phyloP scores from a whole-genome alignment of 2,113 vertebrate species.

The Pygoscelis antarcticus region DNA sequence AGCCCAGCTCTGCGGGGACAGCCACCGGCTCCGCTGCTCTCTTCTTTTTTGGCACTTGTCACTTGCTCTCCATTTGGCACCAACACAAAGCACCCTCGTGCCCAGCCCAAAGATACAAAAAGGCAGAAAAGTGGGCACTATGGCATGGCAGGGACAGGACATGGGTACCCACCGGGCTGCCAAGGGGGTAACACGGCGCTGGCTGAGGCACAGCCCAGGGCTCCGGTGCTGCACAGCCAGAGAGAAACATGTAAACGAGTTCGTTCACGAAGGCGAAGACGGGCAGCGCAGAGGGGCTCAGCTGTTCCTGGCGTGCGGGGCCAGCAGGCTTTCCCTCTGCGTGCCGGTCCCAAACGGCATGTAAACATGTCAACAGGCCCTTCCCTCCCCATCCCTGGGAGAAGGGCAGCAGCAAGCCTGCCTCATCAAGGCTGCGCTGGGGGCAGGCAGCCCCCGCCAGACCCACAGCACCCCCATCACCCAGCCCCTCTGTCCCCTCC shows the following conservation, averaged over 20 bases:
- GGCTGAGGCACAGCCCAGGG: neutral
- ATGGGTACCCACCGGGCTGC: neutral
- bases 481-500: neutral
- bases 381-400: neutral
- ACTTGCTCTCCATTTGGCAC: conserved; percentile 35
- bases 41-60: conserved; percentile 62
- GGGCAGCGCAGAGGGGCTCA: neutral
- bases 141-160: neutral
- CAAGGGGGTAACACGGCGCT: neutral
- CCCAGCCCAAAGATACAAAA: too few relatives aligned
- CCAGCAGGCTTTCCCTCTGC: neutral
- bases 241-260: conserved; percentile 51
- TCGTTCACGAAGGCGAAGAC: conserved; percentile 19
- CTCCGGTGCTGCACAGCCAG: neutral
- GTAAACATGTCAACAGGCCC: conserved; percentile 25
- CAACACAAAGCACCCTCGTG: neutral
- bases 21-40: neutral
- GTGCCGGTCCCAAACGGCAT: neutral
- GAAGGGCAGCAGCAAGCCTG: neutral
- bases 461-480: neutral
- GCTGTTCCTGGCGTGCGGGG: neutral
- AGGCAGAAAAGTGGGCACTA: neutral
- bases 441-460: neutral
- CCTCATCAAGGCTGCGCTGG: neutral
- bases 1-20: neutral